Conservation (phyloP, 2,113 vertebrate species). For the Heloderma charlesbogerti region DNA sequence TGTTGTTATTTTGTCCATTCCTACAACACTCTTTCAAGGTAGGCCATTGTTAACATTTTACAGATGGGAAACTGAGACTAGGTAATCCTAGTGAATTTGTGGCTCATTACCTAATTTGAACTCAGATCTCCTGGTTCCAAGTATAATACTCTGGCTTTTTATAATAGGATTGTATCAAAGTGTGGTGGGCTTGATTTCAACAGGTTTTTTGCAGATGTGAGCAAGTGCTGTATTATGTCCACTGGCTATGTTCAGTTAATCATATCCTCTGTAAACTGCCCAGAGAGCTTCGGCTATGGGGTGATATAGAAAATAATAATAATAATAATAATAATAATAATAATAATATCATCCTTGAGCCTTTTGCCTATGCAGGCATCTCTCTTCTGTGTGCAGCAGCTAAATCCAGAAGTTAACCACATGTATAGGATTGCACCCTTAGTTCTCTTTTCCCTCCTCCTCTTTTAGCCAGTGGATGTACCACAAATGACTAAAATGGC, state of each 20-base stretch:
- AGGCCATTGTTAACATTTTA: neutral
- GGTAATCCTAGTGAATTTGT: neutral
- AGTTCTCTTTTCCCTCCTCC: neutral
- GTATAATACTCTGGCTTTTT: neutral
- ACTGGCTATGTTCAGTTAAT: neutral
- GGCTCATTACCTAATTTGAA: neutral
- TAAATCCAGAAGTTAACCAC: too few relatives aligned
- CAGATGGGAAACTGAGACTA: neutral
- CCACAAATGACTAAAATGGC: neutral
- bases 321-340: too few relatives aligned
- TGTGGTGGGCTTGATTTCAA: neutral
- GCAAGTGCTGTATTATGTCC: neutral
- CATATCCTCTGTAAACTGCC: too few relatives aligned
- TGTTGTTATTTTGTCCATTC: neutral
- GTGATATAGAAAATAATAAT: too few relatives aligned
- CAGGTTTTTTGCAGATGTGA: neutral
- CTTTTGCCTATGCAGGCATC: neutral
- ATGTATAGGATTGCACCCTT: neutral
- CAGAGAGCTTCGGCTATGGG: too few relatives aligned
- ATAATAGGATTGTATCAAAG: neutral
- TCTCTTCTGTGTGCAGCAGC: neutral
- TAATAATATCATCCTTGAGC: too few relatives aligned
- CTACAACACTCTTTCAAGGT: neutral
- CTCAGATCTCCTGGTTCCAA: neutral
- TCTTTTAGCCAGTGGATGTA: neutral